Percentiles rank a stretch among this genome's conserved stretches.
Evolutionary conservation across 2,888 invertebrate genomes (phyloP).

Genomic region (Rhingia rostrata): DNA sequence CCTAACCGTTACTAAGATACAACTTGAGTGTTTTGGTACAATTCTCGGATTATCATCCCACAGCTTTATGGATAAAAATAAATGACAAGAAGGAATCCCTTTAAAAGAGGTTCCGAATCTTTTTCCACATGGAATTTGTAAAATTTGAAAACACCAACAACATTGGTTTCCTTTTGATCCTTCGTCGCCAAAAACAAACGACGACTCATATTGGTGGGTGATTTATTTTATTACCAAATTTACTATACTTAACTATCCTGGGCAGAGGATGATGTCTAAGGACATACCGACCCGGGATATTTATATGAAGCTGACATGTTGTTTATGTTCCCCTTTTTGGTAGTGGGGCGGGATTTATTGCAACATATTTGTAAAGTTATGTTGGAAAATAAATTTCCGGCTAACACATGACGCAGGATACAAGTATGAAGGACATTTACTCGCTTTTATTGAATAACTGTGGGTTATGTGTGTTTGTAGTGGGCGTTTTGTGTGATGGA

Average conservation of each 20-base stretch:
- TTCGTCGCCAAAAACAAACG: no score
- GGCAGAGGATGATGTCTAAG: constrained; percentile 13
- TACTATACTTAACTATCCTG: constrained; percentile 39
- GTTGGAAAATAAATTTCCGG: constrained; percentile 43
- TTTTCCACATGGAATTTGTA: no score
- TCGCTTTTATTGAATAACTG: constrained; percentile 34
- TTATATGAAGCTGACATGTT: constrained; percentile 42
- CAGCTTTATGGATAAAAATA: no score
- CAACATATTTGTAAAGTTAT: constrained; percentile 52
- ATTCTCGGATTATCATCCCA: no score
- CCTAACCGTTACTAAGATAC: no score
- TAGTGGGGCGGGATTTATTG: constrained; percentile 38
- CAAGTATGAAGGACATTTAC: constrained; percentile 1
- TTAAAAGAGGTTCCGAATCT: no score
- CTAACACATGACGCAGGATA: constrained; percentile 24
- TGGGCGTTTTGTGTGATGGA: no score
- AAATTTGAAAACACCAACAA: no score
- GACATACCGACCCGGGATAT: constrained; percentile 30
- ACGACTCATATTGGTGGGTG: neutral
- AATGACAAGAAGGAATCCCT: no score
- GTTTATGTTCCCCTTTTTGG: constrained; percentile 43
- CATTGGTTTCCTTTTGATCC: no score
- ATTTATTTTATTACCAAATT: constrained; percentile 38
- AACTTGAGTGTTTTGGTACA: no score
- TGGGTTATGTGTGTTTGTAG: neutral